phyloP scores from a whole-genome alignment of 2,888 invertebrate genomes.

The Ommatoiulus sabulosus region DNA sequence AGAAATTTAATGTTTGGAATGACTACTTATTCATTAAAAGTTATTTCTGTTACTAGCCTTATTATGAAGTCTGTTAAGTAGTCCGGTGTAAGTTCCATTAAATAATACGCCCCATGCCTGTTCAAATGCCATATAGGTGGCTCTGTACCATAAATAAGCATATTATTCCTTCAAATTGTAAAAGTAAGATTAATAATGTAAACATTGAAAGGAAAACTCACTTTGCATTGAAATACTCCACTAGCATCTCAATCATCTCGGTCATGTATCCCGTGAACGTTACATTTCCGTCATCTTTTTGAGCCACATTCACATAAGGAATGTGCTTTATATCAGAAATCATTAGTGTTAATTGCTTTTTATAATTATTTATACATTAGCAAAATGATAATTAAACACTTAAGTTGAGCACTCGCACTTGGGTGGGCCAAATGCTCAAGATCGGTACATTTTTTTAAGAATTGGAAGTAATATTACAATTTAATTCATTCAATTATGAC shows the following conservation, averaged over 20 bases:
- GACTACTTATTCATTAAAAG: no score
- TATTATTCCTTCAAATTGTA: no score
- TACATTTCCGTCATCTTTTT: neutral
- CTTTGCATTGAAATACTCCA: constrained; percentile 41
- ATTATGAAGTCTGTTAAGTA: neutral
- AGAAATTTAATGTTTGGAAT: neutral
- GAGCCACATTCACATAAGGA: constrained; percentile 1
- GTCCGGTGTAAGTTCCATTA: neutral
- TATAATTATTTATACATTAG: no score
- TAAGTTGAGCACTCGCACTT: no score
- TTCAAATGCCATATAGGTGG: neutral
- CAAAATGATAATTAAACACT: neutral
- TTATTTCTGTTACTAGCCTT: neutral
- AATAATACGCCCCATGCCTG: neutral
- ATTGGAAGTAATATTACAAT: no score
- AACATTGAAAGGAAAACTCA: neutral
- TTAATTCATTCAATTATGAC: no score
- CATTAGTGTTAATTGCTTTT: no score
- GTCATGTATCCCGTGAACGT: neutral
- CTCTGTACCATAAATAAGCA: neutral
- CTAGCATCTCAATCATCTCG: constrained; percentile 15
- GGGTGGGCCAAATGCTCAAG: no score
- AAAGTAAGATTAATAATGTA: neutral
- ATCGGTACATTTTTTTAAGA: no score
- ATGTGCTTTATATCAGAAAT: neutral